phyloP scores from a whole-genome alignment of 2,888 invertebrate genomes.

The Lithophane leautieri region DNA sequence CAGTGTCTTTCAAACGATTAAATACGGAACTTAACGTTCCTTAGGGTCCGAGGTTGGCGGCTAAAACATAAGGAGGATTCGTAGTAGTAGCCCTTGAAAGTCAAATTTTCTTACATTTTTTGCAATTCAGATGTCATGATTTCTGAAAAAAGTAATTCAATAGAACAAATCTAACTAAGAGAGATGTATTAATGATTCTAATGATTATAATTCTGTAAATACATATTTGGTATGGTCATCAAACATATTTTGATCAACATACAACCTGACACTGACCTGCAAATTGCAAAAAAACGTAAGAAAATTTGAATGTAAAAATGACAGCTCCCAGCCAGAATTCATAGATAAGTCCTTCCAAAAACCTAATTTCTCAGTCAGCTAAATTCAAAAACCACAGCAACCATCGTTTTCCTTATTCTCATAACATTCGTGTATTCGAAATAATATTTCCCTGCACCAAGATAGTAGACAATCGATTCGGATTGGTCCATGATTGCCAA shows the following conservation, averaged over 20 bases:
- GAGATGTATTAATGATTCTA: too few relatives aligned
- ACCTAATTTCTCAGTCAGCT: background rate
- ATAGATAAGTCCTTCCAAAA: too few relatives aligned
- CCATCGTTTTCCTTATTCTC: background rate
- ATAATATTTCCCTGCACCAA: constrained; percentile 1
- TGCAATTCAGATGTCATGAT: too few relatives aligned
- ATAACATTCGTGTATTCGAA: background rate
- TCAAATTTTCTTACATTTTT: too few relatives aligned
- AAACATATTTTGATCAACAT: too few relatives aligned
- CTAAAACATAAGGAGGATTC: background rate
- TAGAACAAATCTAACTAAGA: too few relatives aligned
- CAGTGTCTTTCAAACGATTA: background rate
- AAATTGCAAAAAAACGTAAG: too few relatives aligned
- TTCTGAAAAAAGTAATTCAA: too few relatives aligned
- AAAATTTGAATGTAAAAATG: background rate
- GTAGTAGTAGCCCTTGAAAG: too few relatives aligned
- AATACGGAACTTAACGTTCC: background rate
- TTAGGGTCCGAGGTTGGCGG: background rate
- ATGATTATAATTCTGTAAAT: too few relatives aligned
- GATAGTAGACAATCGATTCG: constrained; percentile 4
- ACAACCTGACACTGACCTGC: too few relatives aligned
- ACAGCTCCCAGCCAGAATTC: background rate
- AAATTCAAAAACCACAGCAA: background rate
- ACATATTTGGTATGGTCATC: too few relatives aligned
- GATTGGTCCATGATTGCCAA: constrained; percentile 37